Evolutionary conservation across 2,797 vertebrate species (phyloP), one percentile per base, ranked within the genome.

Genomic region (Protosalanx chinensis): DNA sequence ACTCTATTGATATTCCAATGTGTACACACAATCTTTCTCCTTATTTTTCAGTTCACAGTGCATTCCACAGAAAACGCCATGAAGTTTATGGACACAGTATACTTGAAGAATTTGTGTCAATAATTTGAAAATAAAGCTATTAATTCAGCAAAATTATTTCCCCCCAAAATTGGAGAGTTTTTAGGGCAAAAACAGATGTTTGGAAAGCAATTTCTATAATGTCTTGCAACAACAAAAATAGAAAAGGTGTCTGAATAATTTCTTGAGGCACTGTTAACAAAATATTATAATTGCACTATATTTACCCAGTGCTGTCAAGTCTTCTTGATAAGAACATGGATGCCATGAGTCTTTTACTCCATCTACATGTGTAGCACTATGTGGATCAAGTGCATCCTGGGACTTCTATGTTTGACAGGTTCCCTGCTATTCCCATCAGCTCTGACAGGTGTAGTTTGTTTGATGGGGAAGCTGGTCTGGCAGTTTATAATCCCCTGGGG

Each of bases 391-490:
- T 37, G 64, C 41, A 49, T 66, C 10, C 64, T 51, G 23, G 64
- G 23, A 51, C 27, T 49, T 65, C 18, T 65, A 41, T 41, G 4
- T 65, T 41, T 41, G 35, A 41, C 37, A 41, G 6, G 5, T 65
- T 5, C n/a, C 37, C 35, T 46, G 18, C 35, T 23, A 4, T 20
- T 20, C 63, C 37, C 6, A 1, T 46, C 7, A 46, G 63, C 8
- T 65, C 37, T 23, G 63, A 65, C 37, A 46, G 37, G 35, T 46
- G n/a, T 65, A 20, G 30, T n/a, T 33, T 35, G 61, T 64, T 29
- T 64, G 61, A 35, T 18, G 33, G 30, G 16, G 30, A n/a, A 64
- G 30, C 61, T 64, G 13, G 61, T 32, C 46, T 67, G 46, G 49
- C 49, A 67, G 16, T 6, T 30, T 67, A 27, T 64, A 15, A 15